Percentiles rank a stretch among this genome's conserved stretches.
Conservation (phyloP, 2,113 vertebrate genomes). For the Acanthisitta chloris region DNA sequence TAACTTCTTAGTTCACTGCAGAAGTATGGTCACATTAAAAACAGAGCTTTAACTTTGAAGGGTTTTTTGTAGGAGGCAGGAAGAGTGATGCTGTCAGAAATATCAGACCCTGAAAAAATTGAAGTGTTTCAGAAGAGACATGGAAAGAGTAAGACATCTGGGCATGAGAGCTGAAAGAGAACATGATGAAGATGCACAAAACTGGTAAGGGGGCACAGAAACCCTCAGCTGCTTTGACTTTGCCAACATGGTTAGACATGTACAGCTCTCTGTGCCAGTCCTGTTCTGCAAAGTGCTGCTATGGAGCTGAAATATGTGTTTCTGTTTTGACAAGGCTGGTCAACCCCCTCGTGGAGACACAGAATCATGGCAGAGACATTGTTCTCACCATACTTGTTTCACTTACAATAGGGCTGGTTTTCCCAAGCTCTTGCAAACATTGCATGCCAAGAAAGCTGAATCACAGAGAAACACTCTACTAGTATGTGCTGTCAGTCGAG, state of each 20-base stretch:
- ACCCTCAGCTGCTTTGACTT: neutral
- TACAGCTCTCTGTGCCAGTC: neutral
- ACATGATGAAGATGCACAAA: neutral
- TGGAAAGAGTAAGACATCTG: conserved; percentile 47
- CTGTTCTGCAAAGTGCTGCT: neutral
- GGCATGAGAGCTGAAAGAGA: neutral
- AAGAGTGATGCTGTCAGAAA: conserved; percentile 62
- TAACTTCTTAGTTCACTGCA: neutral
- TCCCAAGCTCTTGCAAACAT: neutral
- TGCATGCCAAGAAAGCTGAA: neutral
- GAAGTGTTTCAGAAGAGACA: conserved; percentile 55
- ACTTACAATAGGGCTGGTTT: neutral
- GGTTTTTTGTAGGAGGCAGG: conserved; percentile 58
- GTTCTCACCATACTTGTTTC: neutral
- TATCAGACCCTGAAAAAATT: conserved; percentile 31
- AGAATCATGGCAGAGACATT: neutral
- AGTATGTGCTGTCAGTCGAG: neutral
- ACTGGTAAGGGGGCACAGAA: conserved; percentile 46
- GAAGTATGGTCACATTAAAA: neutral
- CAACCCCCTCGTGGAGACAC: neutral
- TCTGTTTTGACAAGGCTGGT: neutral
- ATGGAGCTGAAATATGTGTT: neutral
- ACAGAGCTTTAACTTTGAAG: neutral
- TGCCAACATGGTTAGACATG: neutral
- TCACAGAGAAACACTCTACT: neutral